Base-by-base conservation (phyloP, 1,140 invertebrate genomes). In the Pseudomyrmex gracilis region DNA sequence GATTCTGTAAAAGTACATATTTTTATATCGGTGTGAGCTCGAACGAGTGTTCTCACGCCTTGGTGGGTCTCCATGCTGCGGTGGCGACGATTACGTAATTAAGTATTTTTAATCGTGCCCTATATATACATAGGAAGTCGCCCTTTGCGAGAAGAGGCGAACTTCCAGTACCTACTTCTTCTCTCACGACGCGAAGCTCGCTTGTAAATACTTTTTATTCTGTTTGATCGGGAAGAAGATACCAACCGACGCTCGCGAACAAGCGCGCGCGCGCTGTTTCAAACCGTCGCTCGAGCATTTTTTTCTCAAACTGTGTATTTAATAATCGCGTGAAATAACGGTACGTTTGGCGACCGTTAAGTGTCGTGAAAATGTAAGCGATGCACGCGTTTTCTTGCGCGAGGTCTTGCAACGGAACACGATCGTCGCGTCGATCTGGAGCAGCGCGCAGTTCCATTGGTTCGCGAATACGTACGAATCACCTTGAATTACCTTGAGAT, bases 11-110 rank as follows among this genome's bases (percentile, higher is more conserved):
- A 58, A 80, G 66, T 80, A 17, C n/a, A 53, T 80, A 80, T 80
- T 80, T 80, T 80, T 80, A 80, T 71, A 80, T 80, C 66, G 76
- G 34, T 68, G 51, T 68, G 74, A 77, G 76, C 76, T 80, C 76
- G 34, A 34, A 71, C 66, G 20, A 22, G 66, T 34, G 34, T 71
- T 71, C 66, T 71, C 76, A 71, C 66, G 76, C 51, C 53, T 58
- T 55, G 66, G 1, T 15, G 20, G 53, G 45, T n/a, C 20, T 4
- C 34, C 53, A 34, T 20, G 76, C 76, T 9, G 57, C 53, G 64
- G 76, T 51, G 24, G 47, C 53, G 51, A 78, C 64, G 53, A 78
- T 78, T 78, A 78, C 76, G 64, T 78, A 78, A 78, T 78, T 66
- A 53, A 20, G 15, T 78, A 78, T 78, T 78, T 78, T 78, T 78